Base-by-base conservation (phyloP, 2,113 vertebrate species). In the Sinocyclocheilus rhinocerous region DNA sequence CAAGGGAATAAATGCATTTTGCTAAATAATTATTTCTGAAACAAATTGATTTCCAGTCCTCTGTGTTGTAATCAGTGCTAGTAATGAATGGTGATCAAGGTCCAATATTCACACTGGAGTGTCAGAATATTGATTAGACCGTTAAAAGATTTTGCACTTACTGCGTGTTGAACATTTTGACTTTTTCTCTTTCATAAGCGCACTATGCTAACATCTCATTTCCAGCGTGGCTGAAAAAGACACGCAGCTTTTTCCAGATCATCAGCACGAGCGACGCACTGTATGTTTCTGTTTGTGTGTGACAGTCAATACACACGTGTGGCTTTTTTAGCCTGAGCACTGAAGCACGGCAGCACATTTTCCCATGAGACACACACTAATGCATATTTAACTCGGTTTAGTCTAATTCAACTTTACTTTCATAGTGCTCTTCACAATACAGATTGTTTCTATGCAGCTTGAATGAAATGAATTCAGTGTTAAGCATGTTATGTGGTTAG, bases 11-110 rank as follows among this genome's bases (percentile, higher is more conserved):
- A 36, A 59, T 16, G 22, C 48, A 55, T 20, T 55, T 72, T 52
- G 50, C 67, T 33, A 39, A 52, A 48, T 83, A 73, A 73, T 73
- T 73, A 59, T 73, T 73, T 39, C 67, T 39, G 67, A 72, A 73
- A 36, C 67, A 1, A 33, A 55, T 42, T 84, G 69, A 75, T 84
- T 83, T 45, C 52, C 24, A 22, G n/a, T 84, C 82, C n/a, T 84
- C 82, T 75, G 69, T 61, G 2, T 42, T 57, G 82, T 33, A 84
- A 84, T 84, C 82, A 61, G 33, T 84, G 69, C 15, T 16, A 15
- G 24, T 61, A 75, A 84, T 84, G 82, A 75, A 75, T 39, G n/a
- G n/a, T n/a, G 39, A 73, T 73, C 39, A 73, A 61, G 5, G 50
- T 75, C 13, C 13, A 26, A 52, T 18, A 16, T 39, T 15, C n/a